Conservation (phyloP, 2,797 vertebrate genomes). For the Hippocampus kuda region DNA sequence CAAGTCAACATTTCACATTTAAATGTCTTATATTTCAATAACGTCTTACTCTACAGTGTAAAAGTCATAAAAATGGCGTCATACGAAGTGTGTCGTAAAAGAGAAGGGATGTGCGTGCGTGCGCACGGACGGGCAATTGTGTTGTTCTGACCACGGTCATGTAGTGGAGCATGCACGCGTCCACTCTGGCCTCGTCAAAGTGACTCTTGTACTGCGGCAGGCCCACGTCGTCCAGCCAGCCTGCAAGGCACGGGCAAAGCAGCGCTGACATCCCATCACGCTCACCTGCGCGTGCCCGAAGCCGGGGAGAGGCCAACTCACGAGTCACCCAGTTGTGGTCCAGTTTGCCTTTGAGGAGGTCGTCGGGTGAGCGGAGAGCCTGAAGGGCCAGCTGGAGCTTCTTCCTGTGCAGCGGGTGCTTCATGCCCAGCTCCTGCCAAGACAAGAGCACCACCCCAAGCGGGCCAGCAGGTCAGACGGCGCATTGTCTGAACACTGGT, state of each 20-base stretch:
- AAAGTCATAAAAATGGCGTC: no score
- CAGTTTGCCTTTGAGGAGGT: conserved; percentile 79
- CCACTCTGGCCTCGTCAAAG: conserved; percentile 91
- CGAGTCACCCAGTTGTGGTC: conserved; percentile 96
- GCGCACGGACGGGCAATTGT: no score
- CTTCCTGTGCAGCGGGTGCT: conserved; percentile 83
- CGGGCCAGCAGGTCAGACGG: no score
- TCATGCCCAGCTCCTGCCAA: conserved; percentile 84
- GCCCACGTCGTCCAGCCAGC: conserved; percentile 98
- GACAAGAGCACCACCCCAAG: no score
- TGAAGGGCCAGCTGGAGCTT: conserved; percentile 91
- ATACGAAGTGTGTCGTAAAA: neutral
- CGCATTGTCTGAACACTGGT: no score
- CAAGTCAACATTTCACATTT: no score
- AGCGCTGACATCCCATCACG: neutral
- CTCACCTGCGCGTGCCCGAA: rapidly evolving
- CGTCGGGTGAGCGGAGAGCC: conserved; percentile 78
- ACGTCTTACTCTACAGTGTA: no score
- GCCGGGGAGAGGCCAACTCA: conserved; percentile 55
- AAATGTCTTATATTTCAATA: no score
- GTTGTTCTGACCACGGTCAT: conserved; percentile 81
- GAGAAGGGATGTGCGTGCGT: neutral
- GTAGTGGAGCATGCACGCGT: conserved; percentile 88
- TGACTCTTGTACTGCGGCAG: conserved; percentile 95
- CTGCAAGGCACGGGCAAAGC: conserved; percentile 33